Percentiles rank a stretch among this genome's conserved stretches.
Evolutionary conservation across 2,888 invertebrate genomes (phyloP).

Genomic region (Pasiphila rectangulata): DNA sequence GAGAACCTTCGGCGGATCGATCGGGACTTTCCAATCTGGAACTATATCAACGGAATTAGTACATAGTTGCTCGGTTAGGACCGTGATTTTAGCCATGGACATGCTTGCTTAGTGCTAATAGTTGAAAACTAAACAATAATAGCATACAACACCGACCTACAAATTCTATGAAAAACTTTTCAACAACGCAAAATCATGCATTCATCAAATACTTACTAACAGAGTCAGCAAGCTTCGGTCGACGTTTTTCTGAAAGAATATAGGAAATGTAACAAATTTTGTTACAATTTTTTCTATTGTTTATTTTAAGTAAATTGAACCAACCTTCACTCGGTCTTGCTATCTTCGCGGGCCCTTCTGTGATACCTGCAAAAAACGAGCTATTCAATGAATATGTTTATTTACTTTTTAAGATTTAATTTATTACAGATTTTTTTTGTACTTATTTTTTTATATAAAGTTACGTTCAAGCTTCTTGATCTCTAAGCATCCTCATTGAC

Average conservation of each 20-base stretch:
- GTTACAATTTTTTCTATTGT: no score
- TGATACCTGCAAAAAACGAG: constrained; percentile 29
- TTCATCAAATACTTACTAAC: constrained; percentile 39
- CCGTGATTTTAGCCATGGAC: no score
- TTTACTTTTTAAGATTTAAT: not conserved
- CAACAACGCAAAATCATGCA: not conserved
- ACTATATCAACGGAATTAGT: constrained; percentile 33
- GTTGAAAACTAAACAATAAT: not conserved
- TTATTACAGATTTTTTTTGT: no score
- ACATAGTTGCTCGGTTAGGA: not conserved
- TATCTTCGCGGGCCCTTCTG: constrained; percentile 22
- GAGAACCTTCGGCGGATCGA: constrained; percentile 38
- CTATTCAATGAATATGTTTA: constrained; percentile 16
- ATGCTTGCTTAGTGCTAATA: no score
- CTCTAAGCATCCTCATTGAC: no score
- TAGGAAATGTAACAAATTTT: not conserved
- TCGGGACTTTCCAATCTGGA: constrained; percentile 55
- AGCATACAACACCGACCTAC: not conserved
- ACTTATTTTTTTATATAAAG: no score
- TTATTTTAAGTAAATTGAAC: constrained; percentile 2
- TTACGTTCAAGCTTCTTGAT: no score
- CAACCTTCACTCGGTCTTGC: constrained; percentile 27
- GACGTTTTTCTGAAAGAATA: constrained; percentile 31
- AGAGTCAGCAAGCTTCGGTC: constrained; percentile 23
- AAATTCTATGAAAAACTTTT: not conserved